Conservation (phyloP, 2,113 vertebrate species). For the Dicaeum eximium region DNA sequence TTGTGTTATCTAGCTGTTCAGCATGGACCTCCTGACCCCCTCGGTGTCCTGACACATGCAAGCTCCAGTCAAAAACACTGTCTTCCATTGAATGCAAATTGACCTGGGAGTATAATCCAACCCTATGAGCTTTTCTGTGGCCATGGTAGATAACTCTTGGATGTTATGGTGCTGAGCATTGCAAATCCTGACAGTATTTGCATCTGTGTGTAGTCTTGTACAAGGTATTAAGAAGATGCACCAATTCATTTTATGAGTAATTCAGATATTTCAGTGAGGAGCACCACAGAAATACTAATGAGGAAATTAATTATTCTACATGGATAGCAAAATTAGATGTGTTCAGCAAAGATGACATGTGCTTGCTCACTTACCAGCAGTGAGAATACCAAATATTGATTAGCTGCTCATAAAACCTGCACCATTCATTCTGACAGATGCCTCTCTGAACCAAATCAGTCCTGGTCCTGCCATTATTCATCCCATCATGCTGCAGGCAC, state of each 20-base stretch:
- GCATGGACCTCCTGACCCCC: not conserved
- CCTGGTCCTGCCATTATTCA: slow-evolving; percentile 3
- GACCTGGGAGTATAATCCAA: not conserved
- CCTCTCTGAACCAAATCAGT: not conserved
- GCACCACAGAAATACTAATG: slow-evolving; percentile 27
- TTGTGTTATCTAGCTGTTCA: not conserved
- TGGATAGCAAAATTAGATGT: slow-evolving; percentile 15
- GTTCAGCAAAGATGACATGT: slow-evolving; percentile 32
- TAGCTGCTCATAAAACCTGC: slow-evolving; percentile 43
- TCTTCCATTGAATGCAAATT: not conserved
- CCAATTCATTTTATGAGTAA: slow-evolving; percentile 18
- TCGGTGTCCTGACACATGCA: not conserved
- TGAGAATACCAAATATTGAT: slow-evolving; percentile 53
- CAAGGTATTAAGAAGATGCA: not conserved
- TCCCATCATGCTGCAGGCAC: not conserved
- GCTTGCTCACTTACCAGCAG: not conserved
- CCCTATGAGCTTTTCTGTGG: accelerated
- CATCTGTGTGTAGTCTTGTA: not conserved
- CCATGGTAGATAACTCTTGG: not conserved
- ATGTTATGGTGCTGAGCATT: not conserved
- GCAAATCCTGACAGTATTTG: not conserved
- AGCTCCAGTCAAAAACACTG: not conserved
- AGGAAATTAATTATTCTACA: slow-evolving; percentile 51
- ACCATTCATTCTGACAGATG: slow-evolving; percentile 29
- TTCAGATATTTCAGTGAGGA: not conserved